These are phyloP conservation scores for Cheirogaleus medius DNA, from an alignment of 2,113 vertebrate species.

Conservation along the genomic window DNA sequence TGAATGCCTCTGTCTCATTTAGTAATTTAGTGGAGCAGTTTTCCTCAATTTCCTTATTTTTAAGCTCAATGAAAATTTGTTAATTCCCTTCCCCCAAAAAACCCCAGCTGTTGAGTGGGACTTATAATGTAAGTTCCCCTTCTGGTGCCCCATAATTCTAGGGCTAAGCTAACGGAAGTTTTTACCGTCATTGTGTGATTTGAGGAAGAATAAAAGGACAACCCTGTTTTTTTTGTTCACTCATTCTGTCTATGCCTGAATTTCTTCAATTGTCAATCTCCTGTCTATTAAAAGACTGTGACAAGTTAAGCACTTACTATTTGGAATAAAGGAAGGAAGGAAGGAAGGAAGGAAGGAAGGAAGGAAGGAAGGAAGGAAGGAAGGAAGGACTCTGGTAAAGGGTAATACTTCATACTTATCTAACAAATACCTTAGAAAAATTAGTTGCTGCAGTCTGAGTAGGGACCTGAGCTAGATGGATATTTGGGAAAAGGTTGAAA, in stretches of 20 bases:
- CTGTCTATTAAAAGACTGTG: not conserved
- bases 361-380: not conserved
- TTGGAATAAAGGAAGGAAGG: not conserved
- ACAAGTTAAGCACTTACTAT: not conserved
- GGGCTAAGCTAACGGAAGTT: not conserved
- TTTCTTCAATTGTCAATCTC: slow-evolving; percentile 14
- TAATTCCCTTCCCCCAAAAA: not conserved
- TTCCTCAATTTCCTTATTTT: not conserved
- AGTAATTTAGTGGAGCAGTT: not conserved
- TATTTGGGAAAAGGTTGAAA: not conserved
- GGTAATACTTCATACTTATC: not conserved
- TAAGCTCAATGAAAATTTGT: not conserved
- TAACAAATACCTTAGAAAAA: not conserved
- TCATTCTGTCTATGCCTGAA: not conserved
- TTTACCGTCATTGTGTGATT: not conserved
- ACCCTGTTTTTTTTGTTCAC: not conserved
- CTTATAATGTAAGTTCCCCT: not conserved
- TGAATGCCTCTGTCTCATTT: not conserved
- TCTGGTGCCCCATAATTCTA: not conserved
- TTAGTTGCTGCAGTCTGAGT: not conserved
- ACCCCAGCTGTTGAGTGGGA: not conserved
- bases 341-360: rapidly evolving
- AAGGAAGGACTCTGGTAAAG: not conserved
- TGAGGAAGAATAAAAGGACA: not conserved
- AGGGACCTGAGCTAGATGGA: not conserved